phyloP scores from a whole-genome alignment of 2,888 invertebrate genomes.

The Ecdyonurus torrentis region DNA sequence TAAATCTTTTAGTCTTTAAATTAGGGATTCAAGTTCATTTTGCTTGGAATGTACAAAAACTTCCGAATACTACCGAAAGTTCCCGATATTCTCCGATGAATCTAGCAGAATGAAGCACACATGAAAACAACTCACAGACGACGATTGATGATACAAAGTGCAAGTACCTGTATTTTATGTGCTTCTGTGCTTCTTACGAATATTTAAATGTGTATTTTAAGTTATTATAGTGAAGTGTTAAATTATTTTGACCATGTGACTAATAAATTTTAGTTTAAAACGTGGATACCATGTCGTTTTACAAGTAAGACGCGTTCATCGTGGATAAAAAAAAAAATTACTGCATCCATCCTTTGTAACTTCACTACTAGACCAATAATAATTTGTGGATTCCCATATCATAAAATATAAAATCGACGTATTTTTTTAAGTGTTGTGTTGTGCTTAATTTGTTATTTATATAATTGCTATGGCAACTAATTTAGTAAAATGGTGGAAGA shows the following conservation, averaged over 20 bases:
- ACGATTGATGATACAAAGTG: background rate
- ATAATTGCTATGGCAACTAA: constrained; percentile 41
- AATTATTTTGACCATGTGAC: background rate
- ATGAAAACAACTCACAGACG: background rate
- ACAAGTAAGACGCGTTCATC: background rate
- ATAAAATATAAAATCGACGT: background rate
- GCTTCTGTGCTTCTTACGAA: background rate
- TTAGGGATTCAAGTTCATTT: too few species aligned
- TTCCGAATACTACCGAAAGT: background rate
- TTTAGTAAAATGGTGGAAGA: constrained; percentile 60
- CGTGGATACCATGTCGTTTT: background rate
- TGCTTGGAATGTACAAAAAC: background rate
- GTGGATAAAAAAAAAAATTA: background rate
- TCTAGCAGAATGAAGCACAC: background rate
- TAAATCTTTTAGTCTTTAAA: too few species aligned
- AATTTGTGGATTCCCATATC: too few species aligned
- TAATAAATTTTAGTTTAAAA: background rate
- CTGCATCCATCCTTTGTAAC: too few species aligned
- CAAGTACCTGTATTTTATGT: background rate
- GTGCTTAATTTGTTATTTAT: too few species aligned
- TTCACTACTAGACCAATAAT: background rate
- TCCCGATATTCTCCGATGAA: background rate
- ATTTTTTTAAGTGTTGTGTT: background rate
- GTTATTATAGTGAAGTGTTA: background rate
- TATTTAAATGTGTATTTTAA: background rate